Conservation (phyloP, 2,113 vertebrate species). For the Podilymbus podiceps region DNA sequence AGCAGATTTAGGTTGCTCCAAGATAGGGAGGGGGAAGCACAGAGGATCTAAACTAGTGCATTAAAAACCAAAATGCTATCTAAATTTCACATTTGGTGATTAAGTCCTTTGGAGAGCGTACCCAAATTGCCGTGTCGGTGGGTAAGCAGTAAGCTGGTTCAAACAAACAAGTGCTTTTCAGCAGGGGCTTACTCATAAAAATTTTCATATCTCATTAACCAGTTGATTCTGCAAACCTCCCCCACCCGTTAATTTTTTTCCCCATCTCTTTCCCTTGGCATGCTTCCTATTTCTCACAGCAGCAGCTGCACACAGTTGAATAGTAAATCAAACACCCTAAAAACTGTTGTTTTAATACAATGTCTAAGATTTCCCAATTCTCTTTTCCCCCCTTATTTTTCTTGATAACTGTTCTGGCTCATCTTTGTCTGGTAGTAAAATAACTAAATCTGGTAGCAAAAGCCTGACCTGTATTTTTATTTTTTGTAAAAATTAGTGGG, state of each 20-base stretch:
- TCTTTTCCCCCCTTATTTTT: constrained; percentile 63
- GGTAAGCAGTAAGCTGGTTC: neutral
- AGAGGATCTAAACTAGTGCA: neutral
- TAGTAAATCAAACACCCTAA: constrained; percentile 86
- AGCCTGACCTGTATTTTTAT: constrained; percentile 39
- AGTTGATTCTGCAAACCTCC: constrained; percentile 68
- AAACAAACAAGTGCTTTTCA: constrained; percentile 34
- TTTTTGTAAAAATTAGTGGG: constrained; percentile 19
- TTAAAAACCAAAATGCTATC: neutral
- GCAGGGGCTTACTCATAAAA: constrained; percentile 45
- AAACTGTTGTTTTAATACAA: constrained; percentile 85
- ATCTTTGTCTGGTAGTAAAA: constrained; percentile 51
- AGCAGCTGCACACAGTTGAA: constrained; percentile 83
- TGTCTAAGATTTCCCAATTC: constrained; percentile 80
- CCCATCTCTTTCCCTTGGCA: constrained; percentile 74
- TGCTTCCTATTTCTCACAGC: constrained; percentile 74
- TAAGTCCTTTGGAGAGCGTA: neutral
- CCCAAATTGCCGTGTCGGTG: neutral
- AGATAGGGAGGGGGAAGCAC: neutral
- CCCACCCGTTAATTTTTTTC: constrained; percentile 36
- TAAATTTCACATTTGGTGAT: neutral
- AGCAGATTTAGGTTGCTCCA: neutral
- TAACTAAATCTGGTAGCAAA: constrained; percentile 67
- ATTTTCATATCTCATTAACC: constrained; percentile 62
- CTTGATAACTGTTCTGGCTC: constrained; percentile 63